Evolutionary conservation across 2,113 vertebrate genomes (phyloP).

Genomic region (Eidolon helvum): DNA sequence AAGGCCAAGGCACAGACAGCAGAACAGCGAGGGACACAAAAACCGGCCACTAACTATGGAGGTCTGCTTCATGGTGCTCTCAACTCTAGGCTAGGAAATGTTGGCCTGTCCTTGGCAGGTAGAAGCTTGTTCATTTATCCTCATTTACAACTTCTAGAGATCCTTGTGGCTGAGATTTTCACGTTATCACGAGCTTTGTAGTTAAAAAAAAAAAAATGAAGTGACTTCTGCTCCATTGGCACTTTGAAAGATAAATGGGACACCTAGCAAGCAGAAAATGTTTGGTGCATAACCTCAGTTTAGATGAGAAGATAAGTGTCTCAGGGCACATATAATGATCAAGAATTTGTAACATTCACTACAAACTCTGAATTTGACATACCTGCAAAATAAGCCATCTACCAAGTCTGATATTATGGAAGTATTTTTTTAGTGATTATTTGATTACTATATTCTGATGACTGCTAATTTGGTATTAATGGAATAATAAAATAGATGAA

Average conservation of each 20-base stretch:
- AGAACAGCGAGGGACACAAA: neutral
- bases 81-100: neutral
- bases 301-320: neutral
- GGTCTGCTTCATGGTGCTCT: neutral
- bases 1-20: neutral
- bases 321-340: neutral
- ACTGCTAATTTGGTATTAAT: neutral
- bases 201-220: constrained; percentile 41
- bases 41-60: neutral
- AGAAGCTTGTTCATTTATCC: neutral
- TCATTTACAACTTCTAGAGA: neutral
- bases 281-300: neutral
- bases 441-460: neutral
- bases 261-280: neutral
- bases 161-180: neutral
- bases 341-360: neutral
- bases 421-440: neutral
- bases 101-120: neutral
- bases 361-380: neutral
- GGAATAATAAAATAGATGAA: neutral
- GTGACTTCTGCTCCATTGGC: neutral
- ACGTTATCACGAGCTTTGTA: neutral
- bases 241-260: neutral
- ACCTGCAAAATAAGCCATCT: neutral
- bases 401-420: neutral